A percentile compares a stretch with the other conserved stretches of the same genome.
These are phyloP conservation scores for Sapayoa aenigma DNA, from an alignment of 2,113 vertebrate genomes.

Conservation along the genomic window DNA sequence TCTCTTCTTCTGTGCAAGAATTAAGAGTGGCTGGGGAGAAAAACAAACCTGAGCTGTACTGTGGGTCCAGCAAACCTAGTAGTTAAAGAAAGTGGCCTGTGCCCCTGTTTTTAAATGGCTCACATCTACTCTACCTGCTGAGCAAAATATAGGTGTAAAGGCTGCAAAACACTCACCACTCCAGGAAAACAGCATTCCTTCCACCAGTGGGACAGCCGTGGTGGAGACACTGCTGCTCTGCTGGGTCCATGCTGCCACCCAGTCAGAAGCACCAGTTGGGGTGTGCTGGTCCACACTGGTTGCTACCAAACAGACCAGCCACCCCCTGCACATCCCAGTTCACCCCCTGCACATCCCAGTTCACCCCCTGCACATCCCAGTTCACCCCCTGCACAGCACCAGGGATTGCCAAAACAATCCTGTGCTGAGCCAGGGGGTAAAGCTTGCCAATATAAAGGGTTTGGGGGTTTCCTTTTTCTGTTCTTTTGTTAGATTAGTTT, in stretches of 20 bases:
- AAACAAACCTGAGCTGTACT: background rate
- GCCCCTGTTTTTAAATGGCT: background rate
- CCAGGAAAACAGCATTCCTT: background rate
- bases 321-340: background rate
- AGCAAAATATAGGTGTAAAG: background rate
- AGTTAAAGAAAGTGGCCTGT: background rate
- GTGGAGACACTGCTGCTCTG: background rate
- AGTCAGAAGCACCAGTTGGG: rapidly evolving
- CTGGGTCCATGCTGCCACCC: background rate
- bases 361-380: background rate
- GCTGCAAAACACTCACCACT: background rate
- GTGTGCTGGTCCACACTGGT: rapidly evolving
- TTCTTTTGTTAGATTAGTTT: background rate
- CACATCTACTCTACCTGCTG: background rate
- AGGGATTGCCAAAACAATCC: background rate
- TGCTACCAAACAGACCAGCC: background rate
- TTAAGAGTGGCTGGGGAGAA: background rate
- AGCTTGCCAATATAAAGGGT: background rate
- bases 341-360: background rate
- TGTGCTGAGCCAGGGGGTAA: background rate
- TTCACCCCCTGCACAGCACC: background rate
- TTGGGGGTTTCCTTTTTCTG: background rate
- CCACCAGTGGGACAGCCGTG: background rate
- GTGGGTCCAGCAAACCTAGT: background rate
- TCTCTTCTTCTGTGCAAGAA: background rate